These are phyloP conservation scores for Sandelia bainsii DNA, from an alignment of 2,797 vertebrate species.

Conservation along the genomic window DNA sequence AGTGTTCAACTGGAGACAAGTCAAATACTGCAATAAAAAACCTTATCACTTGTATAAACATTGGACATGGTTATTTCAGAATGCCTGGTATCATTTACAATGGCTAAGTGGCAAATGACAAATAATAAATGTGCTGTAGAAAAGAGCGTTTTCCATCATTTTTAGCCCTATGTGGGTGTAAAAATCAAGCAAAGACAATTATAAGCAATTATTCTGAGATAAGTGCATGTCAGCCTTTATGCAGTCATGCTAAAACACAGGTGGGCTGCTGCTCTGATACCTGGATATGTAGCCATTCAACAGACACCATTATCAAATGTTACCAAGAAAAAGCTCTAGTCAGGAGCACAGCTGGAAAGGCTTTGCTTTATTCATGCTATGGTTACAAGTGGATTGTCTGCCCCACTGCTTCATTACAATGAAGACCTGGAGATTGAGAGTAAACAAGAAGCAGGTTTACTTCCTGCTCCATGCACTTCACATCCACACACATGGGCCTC, in stretches of 20 bases:
- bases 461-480: constrained; percentile 19
- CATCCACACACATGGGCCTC: not conserved
- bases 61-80: constrained; percentile 50
- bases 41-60: constrained; percentile 77
- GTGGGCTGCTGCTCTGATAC: constrained; percentile 13
- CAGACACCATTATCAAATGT: constrained; percentile 23
- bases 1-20: constrained; percentile 53
- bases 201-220: constrained; percentile 20
- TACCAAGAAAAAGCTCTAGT: constrained; percentile 16
- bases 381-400: constrained; percentile 7
- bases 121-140: constrained; percentile 28
- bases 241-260: constrained; percentile 1
- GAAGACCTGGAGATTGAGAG: constrained; percentile 22
- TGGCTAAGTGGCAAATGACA: constrained; percentile 68
- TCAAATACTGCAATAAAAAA: constrained; percentile 71
- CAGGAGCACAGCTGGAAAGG: constrained; percentile 16
- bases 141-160: constrained; percentile 22
- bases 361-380: constrained; percentile 19
- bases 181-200: constrained; percentile 28
- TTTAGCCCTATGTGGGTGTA: constrained; percentile 25
- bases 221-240: not conserved
- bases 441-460: constrained; percentile 3
- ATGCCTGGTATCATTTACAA: constrained; percentile 67
- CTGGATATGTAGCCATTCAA: constrained; percentile 11
- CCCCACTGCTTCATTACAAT: constrained; percentile 21